Base-by-base conservation (phyloP, 2,888 invertebrate species). In the Leucoptera coffeella region DNA sequence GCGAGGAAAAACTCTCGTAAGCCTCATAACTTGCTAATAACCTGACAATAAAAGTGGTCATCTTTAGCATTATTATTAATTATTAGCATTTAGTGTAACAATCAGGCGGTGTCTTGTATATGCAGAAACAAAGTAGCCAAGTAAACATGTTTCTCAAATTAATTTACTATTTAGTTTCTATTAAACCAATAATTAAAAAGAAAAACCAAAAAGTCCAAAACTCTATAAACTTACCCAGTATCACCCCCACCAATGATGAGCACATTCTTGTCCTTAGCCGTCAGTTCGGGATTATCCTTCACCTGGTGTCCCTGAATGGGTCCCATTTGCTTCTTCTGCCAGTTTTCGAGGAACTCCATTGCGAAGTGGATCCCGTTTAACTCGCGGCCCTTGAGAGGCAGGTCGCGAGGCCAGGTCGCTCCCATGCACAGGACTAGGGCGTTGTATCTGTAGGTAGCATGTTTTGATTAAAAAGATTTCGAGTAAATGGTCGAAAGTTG, bases 391-490 rank as follows among this genome's bases (percentile, higher is more conserved):
- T 85, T 80, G 27, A 90, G 74, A 0, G 84, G 84, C 32, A 90
- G 54, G 64, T 99, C 97, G 30, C 99, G 78, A 0, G 97, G 96
- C 88, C 93, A 94, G 0, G 97, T 96, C 4, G 97, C 90, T 4
- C 97, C 97, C 31, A 90, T 85, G 47, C 92, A 89, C 8, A 99
- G 64, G 2, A 96, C 74, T 5, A 96, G 74, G 0, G 94, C 94
- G 55, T 95, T 87, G 59, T 79, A 83, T 41, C 86, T 82, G 33
- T 57, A 47, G 25, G 43, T 37, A 25, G 2, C 19, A 6, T 6
- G 6, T 17, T 17, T 6, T 6, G 9, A 17, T 17, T 17, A 17
- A n/a, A n/a, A n/a, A n/a, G n/a, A n/a, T n/a, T n/a, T n/a, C n/a
- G n/a, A n/a, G n/a, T n/a, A n/a, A n/a, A n/a, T n/a, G n/a, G n/a